Evolutionary conservation across 2,113 vertebrate genomes (phyloP).

Genomic region (Tauraco erythrolophus): DNA sequence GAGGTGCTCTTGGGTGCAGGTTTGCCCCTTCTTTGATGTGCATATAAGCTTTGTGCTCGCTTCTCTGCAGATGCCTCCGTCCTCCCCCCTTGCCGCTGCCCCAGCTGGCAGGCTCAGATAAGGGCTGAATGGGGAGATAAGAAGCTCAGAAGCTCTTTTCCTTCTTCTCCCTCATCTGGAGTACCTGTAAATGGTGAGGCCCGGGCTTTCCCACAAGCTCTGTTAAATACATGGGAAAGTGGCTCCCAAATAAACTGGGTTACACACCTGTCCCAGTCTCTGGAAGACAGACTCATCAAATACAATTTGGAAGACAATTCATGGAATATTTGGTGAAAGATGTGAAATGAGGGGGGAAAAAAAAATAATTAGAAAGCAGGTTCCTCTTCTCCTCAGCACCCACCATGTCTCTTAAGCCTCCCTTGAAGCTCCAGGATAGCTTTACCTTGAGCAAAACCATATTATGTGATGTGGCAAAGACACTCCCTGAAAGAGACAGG

Average conservation of each 20-base stretch:
- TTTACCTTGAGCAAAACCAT: not conserved
- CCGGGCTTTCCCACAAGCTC: not conserved
- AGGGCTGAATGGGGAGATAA: not conserved
- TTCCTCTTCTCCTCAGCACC: not conserved
- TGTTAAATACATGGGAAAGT: not conserved
- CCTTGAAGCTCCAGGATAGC: not conserved
- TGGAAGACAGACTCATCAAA: not conserved
- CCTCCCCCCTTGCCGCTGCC: not conserved
- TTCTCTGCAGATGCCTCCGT: accelerated
- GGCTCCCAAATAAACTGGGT: accelerated
- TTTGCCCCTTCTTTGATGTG: accelerated
- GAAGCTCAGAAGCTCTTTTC: not conserved
- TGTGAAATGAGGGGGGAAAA: not conserved
- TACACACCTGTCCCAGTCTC: accelerated
- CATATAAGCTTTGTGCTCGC: not conserved
- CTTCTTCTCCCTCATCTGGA: not conserved
- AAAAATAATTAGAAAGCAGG: too few relatives aligned
- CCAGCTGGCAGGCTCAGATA: constrained; percentile 5
- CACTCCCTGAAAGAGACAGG: not conserved
- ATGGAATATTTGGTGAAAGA: not conserved
- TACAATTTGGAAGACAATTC: too few relatives aligned
- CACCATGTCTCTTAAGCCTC: not conserved
- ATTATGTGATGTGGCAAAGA: not conserved
- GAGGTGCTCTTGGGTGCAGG: not conserved
- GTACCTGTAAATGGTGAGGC: not conserved